Percentiles rank a stretch among this genome's conserved stretches.
Evolutionary conservation across 2,888 invertebrate species (phyloP).

Genomic region (Holacanthella duospinosa): DNA sequence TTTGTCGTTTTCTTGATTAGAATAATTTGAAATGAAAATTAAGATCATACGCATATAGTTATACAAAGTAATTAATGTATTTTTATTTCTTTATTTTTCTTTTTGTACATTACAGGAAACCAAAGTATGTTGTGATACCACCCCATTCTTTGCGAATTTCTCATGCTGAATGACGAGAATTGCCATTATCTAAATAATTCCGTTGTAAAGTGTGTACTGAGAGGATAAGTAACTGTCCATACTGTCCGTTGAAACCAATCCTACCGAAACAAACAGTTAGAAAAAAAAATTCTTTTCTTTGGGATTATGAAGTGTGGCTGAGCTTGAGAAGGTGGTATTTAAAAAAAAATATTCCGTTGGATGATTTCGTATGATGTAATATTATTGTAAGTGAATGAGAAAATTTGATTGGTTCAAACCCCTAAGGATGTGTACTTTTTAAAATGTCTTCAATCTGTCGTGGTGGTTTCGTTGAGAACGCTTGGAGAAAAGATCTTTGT

Average conservation of each 20-base stretch:
- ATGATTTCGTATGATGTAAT: neutral
- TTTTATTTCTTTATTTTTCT: no score
- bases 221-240: neutral
- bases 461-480: constrained; percentile 40
- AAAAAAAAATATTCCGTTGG: neutral
- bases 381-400: neutral
- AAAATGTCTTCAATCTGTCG: constrained; percentile 39
- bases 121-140: no score
- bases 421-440: neutral
- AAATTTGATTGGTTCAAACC: neutral
- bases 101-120: no score
- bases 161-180: no score
- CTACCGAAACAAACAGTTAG: neutral
- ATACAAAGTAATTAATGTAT: no score
- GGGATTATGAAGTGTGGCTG: no score
- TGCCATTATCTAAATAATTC: neutral
- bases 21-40: no score
- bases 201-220: neutral
- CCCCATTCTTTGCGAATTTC: no score
- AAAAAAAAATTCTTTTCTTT: no score
- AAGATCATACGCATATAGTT: no score
- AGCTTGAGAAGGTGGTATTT: no score
- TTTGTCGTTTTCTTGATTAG: no score
- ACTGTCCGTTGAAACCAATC: neutral
- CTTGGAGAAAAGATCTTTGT: constrained; percentile 42